phyloP scores from a whole-genome alignment of 1,140 invertebrate genomes.

The Andrena cerasifolii region DNA sequence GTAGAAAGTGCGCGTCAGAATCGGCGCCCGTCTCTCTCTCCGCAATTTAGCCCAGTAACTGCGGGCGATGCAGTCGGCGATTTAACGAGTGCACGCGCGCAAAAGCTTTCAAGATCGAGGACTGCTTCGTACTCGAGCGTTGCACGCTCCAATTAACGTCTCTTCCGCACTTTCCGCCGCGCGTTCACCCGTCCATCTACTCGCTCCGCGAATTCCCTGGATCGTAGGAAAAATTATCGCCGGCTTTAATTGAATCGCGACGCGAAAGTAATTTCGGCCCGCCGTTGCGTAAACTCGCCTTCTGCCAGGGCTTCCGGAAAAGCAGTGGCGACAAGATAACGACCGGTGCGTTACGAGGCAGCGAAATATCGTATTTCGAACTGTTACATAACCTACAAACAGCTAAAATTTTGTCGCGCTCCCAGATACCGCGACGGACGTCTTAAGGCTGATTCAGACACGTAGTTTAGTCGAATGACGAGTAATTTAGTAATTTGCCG shows the following conservation, averaged over 20 bases:
- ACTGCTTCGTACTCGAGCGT: constrained; percentile 13
- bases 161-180: constrained; percentile 13
- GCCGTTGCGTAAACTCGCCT: neutral
- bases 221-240: neutral
- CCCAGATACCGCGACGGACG: too few species aligned
- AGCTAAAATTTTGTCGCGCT: too few species aligned
- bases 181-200: neutral
- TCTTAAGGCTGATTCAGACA: too few species aligned
- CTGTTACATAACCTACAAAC: too few species aligned
- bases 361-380: too few species aligned
- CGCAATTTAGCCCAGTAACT: neutral
- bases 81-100: neutral
- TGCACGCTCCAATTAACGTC: constrained; percentile 27
- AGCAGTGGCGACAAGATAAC: neutral
- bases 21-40: constrained; percentile 5
- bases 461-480: too few species aligned
- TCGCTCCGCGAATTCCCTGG: neutral
- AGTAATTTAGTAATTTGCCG: too few species aligned
- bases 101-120: constrained; percentile 36
- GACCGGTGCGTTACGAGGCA: too few species aligned
- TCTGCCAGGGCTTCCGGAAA: neutral
- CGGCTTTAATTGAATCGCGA: neutral
- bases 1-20: neutral
- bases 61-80: neutral
- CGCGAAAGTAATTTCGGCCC: neutral